phyloP scores from a whole-genome alignment of 64 coral and sea anemone genomes.

The Hydrozoanthus tunicans region DNA sequence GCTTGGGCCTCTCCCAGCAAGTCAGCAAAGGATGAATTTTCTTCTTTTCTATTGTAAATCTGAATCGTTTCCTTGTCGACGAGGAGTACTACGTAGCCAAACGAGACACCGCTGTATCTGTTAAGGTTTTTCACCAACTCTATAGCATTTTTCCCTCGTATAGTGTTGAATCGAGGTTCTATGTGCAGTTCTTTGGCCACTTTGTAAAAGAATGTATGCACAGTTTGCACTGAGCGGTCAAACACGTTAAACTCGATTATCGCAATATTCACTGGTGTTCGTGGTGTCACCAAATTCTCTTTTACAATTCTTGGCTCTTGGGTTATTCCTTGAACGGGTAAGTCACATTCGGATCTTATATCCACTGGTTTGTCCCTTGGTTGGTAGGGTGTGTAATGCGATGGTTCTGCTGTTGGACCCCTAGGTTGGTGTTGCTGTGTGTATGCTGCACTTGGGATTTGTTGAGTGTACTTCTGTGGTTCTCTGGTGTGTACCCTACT shows the following conservation, averaged over 20 bases:
- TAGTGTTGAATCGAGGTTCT: neutral
- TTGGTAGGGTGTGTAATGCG: no score
- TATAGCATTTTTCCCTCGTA: neutral
- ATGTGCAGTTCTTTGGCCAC: neutral
- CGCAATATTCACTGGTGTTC: conserved; percentile 3
- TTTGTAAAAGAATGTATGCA: neutral
- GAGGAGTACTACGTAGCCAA: neutral
- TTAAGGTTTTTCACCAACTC: neutral
- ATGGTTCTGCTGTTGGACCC: neutral
- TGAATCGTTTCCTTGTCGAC: neutral
- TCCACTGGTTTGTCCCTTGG: no score
- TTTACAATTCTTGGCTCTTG: neutral
- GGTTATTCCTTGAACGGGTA: neutral
- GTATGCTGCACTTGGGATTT: neutral
- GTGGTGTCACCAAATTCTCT: neutral
- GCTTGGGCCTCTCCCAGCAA: conserved; percentile 20
- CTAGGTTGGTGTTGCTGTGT: neutral
- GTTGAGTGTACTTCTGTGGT: no score
- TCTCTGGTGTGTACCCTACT: no score
- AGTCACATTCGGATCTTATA: neutral
- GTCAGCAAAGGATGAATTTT: neutral
- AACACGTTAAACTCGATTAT: conserved; percentile 3
- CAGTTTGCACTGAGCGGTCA: neutral
- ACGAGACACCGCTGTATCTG: neutral
- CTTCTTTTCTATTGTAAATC: neutral